phyloP scores from a whole-genome alignment of 2,113 vertebrate species.

The Phylloscopus whistleri region DNA sequence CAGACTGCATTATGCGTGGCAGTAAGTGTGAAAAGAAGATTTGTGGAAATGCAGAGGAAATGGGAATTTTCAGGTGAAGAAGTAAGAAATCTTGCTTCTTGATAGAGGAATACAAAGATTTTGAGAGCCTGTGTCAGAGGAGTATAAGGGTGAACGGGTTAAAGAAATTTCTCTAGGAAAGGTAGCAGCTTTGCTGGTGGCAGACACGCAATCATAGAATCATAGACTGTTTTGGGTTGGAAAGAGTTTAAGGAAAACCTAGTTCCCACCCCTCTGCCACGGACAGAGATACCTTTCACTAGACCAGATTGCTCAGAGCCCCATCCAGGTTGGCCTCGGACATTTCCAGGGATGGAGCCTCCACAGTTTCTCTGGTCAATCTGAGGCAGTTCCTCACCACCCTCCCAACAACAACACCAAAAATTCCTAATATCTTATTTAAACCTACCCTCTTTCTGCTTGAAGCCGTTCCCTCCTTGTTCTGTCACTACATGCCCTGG shows the following conservation, averaged over 20 bases:
- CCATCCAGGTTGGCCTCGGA: neutral
- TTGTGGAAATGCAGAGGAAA: neutral
- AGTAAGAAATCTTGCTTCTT: neutral
- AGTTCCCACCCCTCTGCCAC: neutral
- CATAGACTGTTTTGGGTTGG: neutral
- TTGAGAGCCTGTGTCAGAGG: neutral
- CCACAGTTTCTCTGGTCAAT: neutral
- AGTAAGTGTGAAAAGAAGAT: neutral
- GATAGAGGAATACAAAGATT: neutral
- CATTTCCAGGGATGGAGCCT: neutral
- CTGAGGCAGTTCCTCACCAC: neutral
- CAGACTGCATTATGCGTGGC: fast-evolving
- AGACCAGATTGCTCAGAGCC: neutral
- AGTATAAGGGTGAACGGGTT: fast-evolving
- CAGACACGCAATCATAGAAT: neutral
- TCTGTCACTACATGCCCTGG: neutral
- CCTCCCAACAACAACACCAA: neutral
- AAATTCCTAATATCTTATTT: no score
- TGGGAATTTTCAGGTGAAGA: neutral
- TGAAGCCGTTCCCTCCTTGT: neutral
- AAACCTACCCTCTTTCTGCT: neutral
- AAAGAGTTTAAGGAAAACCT: neutral
- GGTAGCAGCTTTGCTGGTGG: neutral
- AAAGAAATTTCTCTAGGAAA: neutral
- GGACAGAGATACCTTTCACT: neutral